Evolutionary conservation across 2,888 invertebrate species (phyloP), one percentile per base, ranked within the genome.

Genomic region (Marronus borbonicus): DNA sequence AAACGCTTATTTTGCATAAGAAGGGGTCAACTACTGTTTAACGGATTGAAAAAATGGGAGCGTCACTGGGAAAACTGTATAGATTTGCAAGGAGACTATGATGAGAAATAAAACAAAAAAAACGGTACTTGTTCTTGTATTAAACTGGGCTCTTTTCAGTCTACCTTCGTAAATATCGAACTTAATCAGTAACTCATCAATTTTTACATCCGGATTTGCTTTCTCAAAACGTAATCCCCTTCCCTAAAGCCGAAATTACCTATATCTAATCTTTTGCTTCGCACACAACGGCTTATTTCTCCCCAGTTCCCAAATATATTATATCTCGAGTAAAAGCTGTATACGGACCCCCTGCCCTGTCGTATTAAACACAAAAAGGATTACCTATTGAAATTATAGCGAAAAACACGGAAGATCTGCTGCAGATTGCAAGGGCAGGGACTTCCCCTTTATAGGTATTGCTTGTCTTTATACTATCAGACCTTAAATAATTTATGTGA

Each of bases 321-420:
- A 20, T 55, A 8, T 55, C 14, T 55, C 55, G 55, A 17, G 5
- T 55, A 55, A 8, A 24, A 55, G 20, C 24, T 55, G 4, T 55
- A 55, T 55, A 1, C 20, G 8, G 55, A 5, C 20, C 20, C 55
- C 20, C 20, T 20, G 20, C 7, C 55, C 17, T 17, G 7, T 17
- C 17, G 20, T 17, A 17, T 8, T 20, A 55, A 17, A 55, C 55
- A 55, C 17, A 55, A 55, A 55, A 55, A 17, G 20, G 55, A 55
- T 55, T 55, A 55, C 55, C 55, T 55, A 24, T 20, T 55, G 0
- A 55, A 55, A 55, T 55, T 55, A 55, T 55, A 20, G 55, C 55
- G 55, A 55, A 55, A 55, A 17, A 20, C 7, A 20, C 20, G 55
- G 20, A 55, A 55, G 20, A 20, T 55, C 20, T 7, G 55, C 20